Conservation (phyloP, 2,113 vertebrate species). For the Oncorhynchus mykiss region DNA sequence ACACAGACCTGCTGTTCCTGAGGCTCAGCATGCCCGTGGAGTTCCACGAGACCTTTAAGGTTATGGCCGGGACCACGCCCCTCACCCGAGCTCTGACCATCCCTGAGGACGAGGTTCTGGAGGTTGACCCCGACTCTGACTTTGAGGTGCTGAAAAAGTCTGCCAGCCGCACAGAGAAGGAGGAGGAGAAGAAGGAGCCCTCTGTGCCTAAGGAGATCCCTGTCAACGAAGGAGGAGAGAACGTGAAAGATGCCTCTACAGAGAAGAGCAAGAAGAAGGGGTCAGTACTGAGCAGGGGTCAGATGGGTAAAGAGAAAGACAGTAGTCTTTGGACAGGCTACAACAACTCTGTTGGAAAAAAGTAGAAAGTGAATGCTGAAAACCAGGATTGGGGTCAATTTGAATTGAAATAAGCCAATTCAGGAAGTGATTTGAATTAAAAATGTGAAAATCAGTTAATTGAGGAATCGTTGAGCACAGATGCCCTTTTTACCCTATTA, state of each 20-base stretch:
- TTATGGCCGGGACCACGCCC: conserved; percentile 80
- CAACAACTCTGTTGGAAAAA: no score
- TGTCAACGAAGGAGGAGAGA: conserved; percentile 75
- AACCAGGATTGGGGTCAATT: no score
- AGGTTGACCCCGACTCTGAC: conserved; percentile 86
- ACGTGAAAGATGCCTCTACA: conserved; percentile 86
- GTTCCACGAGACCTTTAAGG: conserved; percentile 87
- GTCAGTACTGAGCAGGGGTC: conserved; percentile 49
- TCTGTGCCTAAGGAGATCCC: conserved; percentile 72
- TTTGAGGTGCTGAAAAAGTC: conserved; percentile 89
- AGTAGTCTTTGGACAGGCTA: neutral
- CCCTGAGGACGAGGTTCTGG: conserved; percentile 83
- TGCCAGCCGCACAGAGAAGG: conserved; percentile 81
- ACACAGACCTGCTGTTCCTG: conserved; percentile 87
- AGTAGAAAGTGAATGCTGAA: no score
- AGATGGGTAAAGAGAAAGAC: neutral
- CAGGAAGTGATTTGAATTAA: no score
- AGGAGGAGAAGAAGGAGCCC: conserved; percentile 82
- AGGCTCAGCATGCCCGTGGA: conserved; percentile 91
- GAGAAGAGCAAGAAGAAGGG: conserved; percentile 94
- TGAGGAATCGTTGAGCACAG: no score
- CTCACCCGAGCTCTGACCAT: conserved; percentile 80
- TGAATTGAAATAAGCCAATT: no score
- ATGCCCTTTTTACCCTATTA: no score
- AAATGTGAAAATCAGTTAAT: no score